Base-by-base conservation (phyloP, 2,888 invertebrate genomes). In the Macropis europaea region DNA sequence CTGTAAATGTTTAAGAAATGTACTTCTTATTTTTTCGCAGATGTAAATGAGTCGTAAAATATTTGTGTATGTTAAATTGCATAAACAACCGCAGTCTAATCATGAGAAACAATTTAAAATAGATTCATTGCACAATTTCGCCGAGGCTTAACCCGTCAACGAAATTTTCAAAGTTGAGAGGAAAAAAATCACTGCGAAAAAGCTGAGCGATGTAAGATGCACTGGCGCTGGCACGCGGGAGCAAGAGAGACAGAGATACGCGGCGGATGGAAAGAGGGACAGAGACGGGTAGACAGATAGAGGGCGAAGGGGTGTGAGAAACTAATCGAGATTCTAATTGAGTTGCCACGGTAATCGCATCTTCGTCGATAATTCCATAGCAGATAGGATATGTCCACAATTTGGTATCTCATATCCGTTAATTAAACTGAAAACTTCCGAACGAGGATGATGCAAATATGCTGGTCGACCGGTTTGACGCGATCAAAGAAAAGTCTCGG, bases 271-370 rank as follows among this genome's bases (percentile, higher is more conserved):
- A 45, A 42, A 11, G 22, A 13, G 15, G 19, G 13, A 24, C 24
- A 7, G 62, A 26, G 34, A 15, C 42, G 3, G 62, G 38, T 36
- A 2, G 53, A 22, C 42, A 40, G n/a, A 24, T 3, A 30, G 24
- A 11, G 26, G 15, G 3, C 11, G 28, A 17, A 15, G 26, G 63
- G 64, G 73, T 68, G 73, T 60, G 74, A 56, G 77, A 42, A 64
- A 64, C 48, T 78, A 66, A 77, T 74, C 75, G 71, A 74, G 61
- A 77, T 74, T 71, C 59, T 77, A 77, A 77, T 77, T 78, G 74
- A 71, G 54, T 77, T 74, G 62, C 48, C 71, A 40, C 43, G 47
- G 54, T 74, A 71, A 73, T 73, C 70, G 63, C 50, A 70, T 77
- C 60, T 53, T 67, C 60, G 50, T 38, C 77, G 77, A 73, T 77